Evolutionary conservation across 2,113 vertebrate genomes (phyloP), one percentile per base, ranked within the genome.

Genomic region (Cromileptes altivelis): DNA sequence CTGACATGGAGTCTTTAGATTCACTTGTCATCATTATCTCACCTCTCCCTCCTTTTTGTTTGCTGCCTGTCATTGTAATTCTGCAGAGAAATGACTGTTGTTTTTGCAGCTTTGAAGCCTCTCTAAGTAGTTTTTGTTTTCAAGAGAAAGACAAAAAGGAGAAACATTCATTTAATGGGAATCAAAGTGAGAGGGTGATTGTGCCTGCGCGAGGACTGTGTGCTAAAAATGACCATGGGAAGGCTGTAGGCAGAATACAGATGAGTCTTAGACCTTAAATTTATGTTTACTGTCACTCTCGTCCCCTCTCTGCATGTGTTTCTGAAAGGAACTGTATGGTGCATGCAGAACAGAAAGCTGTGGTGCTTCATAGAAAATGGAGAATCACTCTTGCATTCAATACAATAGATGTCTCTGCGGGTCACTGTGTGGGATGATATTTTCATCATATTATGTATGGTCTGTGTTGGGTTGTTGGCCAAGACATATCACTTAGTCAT

Each of bases 161-260:
- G 25, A 42, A 53, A 62, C 74, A 80, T 85, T 80, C 0, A 91
- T 91, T 90, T 80, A 88, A 89, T 65, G 23, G 76, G 64, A 84
- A 90, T 89, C 89, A 70, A 82, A 79, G 50, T 73, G 67, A 67
- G 50, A 77, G n/a, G n/a, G 69, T 77, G 75, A 82, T 56, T 78
- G 72, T 88, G 85, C 62, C 71, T 52, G n/a, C 45, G 57, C 27
- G 49, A 72, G 50, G 79, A 78, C 11, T 3, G 18, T 77, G 80
- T 75, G 70, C 84, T 87, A 68, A 87, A 86, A 86, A 83, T 62
- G 85, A 65, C 81, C 63, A 42, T 56, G 57, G 37, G 62, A 57
- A n/a, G 21, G n/a, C 12, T 30, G 75, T 21, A 58, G 58, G 45
- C 27, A 80, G 93, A 92, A 94, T 91, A 91, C 82, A 93, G 73